phyloP scores from a whole-genome alignment of 2,888 invertebrate species.

The Lithophane socia region DNA sequence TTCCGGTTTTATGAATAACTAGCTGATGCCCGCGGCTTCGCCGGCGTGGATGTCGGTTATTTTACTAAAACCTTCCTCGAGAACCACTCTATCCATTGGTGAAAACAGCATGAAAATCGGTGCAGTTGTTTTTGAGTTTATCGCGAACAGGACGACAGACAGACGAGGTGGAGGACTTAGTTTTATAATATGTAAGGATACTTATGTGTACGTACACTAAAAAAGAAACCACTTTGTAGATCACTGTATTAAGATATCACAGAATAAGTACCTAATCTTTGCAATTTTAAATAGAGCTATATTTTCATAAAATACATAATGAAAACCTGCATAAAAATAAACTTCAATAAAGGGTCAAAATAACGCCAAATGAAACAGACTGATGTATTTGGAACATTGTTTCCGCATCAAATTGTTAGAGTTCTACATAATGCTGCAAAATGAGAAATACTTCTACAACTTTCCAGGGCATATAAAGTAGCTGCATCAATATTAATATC shows the following conservation, averaged over 20 bases:
- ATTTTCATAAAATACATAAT: neutral
- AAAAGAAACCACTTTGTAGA: neutral
- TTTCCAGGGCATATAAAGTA: constrained; percentile 47
- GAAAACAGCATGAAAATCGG: too few relatives aligned
- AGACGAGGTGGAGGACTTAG: too few relatives aligned
- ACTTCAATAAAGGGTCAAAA: neutral
- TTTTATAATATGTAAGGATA: too few relatives aligned
- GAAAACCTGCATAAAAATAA: neutral
- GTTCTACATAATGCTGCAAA: constrained; percentile 37
- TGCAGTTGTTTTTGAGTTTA: too few relatives aligned
- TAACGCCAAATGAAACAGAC: neutral
- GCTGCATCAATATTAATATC: constrained; percentile 59
- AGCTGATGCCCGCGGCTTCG: too few relatives aligned
- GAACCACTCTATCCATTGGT: too few relatives aligned
- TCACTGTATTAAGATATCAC: neutral
- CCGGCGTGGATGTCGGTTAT: too few relatives aligned
- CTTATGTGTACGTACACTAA: neutral
- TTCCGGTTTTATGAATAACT: neutral
- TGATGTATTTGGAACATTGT: constrained; percentile 11
- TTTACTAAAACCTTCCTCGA: too few relatives aligned
- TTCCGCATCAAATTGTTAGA: constrained; percentile 19
- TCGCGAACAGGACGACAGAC: too few relatives aligned
- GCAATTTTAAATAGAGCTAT: neutral
- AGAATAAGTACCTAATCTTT: neutral
- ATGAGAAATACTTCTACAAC: constrained; percentile 49